A percentile compares a stretch with the other conserved stretches of the same genome.
Evolutionary conservation across 2,113 vertebrate species (phyloP).

Genomic region (Tragelaphus imberbis): DNA sequence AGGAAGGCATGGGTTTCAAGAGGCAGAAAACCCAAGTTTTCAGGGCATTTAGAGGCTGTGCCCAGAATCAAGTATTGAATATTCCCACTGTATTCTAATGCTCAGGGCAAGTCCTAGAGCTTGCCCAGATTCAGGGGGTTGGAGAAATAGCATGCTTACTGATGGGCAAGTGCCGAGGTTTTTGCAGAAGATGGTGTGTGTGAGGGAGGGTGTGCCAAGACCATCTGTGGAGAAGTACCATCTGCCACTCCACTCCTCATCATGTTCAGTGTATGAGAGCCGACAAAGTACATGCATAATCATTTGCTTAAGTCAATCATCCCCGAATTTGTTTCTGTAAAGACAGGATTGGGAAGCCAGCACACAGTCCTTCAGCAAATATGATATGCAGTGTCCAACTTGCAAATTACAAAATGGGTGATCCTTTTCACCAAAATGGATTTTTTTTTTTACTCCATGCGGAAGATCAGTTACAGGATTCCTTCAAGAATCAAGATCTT

Average conservation of each 20-base stretch:
- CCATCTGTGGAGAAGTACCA: background rate
- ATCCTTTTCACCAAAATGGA: background rate
- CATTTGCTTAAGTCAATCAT: background rate
- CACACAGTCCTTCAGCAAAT: background rate
- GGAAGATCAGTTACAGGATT: background rate
- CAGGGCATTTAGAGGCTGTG: background rate
- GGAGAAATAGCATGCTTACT: background rate
- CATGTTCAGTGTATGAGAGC: background rate
- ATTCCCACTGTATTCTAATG: background rate
- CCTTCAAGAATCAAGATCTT: background rate
- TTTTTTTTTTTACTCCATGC: background rate
- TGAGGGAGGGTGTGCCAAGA: background rate
- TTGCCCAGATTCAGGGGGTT: background rate
- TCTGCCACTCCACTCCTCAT: background rate
- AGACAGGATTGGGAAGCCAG: background rate
- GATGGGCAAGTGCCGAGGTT: background rate
- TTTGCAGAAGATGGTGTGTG: background rate
- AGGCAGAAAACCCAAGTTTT: background rate
- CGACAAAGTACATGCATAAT: fast-evolving
- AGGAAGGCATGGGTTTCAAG: background rate
- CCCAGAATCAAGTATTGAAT: background rate
- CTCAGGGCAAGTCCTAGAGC: background rate
- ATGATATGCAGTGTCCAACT: background rate
- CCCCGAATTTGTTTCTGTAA: fast-evolving
- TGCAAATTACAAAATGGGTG: background rate